phyloP scores from a whole-genome alignment of 2,113 vertebrate species.

The Rhinopithecus roxellana region DNA sequence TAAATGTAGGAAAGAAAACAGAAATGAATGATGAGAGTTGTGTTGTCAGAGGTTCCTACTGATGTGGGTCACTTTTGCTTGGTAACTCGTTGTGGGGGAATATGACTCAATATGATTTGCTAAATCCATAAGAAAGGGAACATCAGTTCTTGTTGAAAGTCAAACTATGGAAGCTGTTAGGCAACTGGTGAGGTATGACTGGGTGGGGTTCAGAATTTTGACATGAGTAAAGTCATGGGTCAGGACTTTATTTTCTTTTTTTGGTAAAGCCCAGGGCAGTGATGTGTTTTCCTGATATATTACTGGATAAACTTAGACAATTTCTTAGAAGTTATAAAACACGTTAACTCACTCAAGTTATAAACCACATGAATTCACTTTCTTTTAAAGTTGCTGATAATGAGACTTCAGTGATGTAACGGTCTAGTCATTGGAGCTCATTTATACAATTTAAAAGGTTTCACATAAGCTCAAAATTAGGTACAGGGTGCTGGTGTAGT shows the following conservation, averaged over 20 bases:
- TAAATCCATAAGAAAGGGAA: neutral
- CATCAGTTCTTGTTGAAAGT: neutral
- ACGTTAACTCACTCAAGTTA: neutral
- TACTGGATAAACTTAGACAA: neutral
- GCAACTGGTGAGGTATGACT: neutral
- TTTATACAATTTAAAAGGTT: neutral
- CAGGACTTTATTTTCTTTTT: neutral
- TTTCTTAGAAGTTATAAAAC: neutral
- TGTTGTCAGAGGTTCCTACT: neutral
- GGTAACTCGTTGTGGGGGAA: neutral
- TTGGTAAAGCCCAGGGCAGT: neutral
- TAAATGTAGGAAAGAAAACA: neutral
- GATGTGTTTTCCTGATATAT: neutral
- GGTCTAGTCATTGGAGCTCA: neutral
- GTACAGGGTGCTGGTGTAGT: neutral
- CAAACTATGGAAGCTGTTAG: neutral
- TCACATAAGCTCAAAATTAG: neutral
- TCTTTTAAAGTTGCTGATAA: neutral
- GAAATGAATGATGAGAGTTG: neutral
- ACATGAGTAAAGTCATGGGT: neutral
- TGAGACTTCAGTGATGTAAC: neutral
- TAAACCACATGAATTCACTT: neutral
- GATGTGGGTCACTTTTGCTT: neutral
- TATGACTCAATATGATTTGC: neutral
- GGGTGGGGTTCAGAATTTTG: neutral